phyloP scores from a whole-genome alignment of 2,888 invertebrate species.

The Stenoptilia bipunctidactyla region DNA sequence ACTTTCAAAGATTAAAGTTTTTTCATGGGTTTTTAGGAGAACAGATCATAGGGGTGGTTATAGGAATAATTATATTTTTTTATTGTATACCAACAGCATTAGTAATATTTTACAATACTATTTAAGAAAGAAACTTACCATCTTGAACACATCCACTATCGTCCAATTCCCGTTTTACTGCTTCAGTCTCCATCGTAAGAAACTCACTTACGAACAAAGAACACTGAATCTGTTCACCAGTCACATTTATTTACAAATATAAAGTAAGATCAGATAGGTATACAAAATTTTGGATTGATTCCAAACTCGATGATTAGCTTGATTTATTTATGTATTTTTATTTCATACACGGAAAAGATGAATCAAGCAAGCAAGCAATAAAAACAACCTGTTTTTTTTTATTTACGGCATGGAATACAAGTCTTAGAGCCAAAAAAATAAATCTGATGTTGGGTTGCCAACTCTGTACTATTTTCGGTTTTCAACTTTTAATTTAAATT shows the following conservation, averaged over 20 bases:
- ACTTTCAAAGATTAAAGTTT: too few species aligned
- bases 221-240: slow-evolving; percentile 9
- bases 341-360: slow-evolving; percentile 7
- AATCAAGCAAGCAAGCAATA: slow-evolving; percentile 3
- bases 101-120: too few species aligned
- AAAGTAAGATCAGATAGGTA: slow-evolving; percentile 28
- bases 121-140: slow-evolving; percentile 32
- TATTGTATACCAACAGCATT: too few species aligned
- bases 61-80: too few species aligned
- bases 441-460: too few species aligned
- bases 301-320: slow-evolving; percentile 30
- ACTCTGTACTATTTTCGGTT: too few species aligned
- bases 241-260: slow-evolving; percentile 18
- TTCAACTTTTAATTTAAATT: too few species aligned
- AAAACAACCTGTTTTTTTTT: too few species aligned
- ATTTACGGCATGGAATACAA: too few species aligned
- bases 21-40: too few species aligned
- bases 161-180: slow-evolving; percentile 28
- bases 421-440: too few species aligned
- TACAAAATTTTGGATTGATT: slow-evolving; percentile 31
- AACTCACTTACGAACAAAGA: slow-evolving; percentile 7
- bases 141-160: slow-evolving; percentile 42
- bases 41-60: too few species aligned
- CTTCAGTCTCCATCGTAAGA: slow-evolving; percentile 29
- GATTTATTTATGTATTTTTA: slow-evolving; percentile 4